phyloP scores from a whole-genome alignment of 1,140 invertebrate genomes.

The Heliconius melpomene region DNA sequence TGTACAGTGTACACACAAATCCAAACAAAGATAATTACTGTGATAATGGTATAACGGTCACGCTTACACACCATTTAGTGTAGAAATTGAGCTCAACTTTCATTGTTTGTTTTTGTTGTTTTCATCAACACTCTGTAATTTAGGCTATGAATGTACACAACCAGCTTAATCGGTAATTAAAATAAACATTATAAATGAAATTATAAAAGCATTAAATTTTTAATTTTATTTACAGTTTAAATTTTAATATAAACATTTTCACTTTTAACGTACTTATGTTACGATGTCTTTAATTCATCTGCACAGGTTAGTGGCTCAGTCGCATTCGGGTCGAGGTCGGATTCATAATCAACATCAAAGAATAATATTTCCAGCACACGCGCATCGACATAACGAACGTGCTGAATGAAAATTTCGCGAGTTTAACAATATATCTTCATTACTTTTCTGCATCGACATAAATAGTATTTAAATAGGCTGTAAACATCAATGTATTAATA shows the following conservation, averaged over 20 bases:
- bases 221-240: not conserved
- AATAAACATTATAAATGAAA: not conserved
- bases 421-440: constrained; percentile 38
- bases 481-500: constrained; percentile 67
- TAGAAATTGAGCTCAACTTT: constrained; percentile 31
- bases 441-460: constrained; percentile 51
- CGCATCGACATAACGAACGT: constrained; percentile 3
- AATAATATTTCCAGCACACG: constrained; percentile 7
- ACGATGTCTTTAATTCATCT: not conserved
- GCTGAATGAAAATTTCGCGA: constrained; percentile 43
- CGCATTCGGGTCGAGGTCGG: constrained; percentile 4
- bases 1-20: constrained; percentile 15
- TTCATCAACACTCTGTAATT: constrained; percentile 8
- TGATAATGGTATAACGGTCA: constrained; percentile 36
- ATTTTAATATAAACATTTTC: not conserved
- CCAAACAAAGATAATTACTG: constrained; percentile 31
- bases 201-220: not conserved
- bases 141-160: not conserved
- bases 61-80: constrained; percentile 26
- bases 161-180: not conserved
- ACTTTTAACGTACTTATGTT: constrained; percentile 7
- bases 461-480: constrained; percentile 64
- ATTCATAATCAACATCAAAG: constrained; percentile 10
- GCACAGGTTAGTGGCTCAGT: constrained; percentile 7
- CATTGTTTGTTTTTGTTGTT: constrained; percentile 32